Evolutionary conservation across 2,888 invertebrate species (phyloP).

Genomic region (Tetragonula carbonaria): DNA sequence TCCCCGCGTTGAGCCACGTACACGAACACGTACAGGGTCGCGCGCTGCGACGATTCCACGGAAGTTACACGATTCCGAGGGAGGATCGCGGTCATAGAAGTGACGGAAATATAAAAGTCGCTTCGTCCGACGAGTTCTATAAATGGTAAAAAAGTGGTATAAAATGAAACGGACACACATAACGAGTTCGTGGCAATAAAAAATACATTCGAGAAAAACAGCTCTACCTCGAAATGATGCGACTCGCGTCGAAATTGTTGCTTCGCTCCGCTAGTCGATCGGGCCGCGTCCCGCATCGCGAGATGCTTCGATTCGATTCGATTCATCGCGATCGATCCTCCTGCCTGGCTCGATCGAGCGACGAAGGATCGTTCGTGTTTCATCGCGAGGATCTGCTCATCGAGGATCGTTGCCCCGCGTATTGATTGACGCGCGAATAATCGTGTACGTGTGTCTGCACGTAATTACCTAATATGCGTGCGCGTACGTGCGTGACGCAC

Average conservation of each 20-base stretch:
- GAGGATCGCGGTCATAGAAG: constrained; percentile 59
- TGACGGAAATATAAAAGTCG: constrained; percentile 66
- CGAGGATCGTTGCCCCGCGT: constrained; percentile 14
- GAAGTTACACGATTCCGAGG: constrained; percentile 63
- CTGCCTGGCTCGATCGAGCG: not conserved
- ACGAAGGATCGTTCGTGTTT: constrained; percentile 7
- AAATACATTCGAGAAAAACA: constrained; percentile 51
- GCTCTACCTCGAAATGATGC: constrained; percentile 61
- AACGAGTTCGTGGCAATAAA: constrained; percentile 58
- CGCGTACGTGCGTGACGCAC: constrained; percentile 39
- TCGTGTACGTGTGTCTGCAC: constrained; percentile 63
- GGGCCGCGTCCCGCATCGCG: not conserved
- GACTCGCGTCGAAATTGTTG: constrained; percentile 55
- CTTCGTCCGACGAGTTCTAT: constrained; percentile 58
- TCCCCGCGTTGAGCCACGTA: constrained; percentile 61
- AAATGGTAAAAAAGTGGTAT: constrained; percentile 71
- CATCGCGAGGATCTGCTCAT: constrained; percentile 5
- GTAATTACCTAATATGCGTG: constrained; percentile 54
- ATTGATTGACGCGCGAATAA: constrained; percentile 37
- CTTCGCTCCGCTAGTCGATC: constrained; percentile 24
- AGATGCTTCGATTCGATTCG: not conserved
- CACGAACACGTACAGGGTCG: constrained; percentile 66
- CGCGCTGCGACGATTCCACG: constrained; percentile 53
- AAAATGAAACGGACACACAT: constrained; percentile 64
- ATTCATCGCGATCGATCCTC: constrained; percentile 11